Evolutionary conservation across 1,140 invertebrate genomes (phyloP).

Genomic region (Drosophila cardini): DNA sequence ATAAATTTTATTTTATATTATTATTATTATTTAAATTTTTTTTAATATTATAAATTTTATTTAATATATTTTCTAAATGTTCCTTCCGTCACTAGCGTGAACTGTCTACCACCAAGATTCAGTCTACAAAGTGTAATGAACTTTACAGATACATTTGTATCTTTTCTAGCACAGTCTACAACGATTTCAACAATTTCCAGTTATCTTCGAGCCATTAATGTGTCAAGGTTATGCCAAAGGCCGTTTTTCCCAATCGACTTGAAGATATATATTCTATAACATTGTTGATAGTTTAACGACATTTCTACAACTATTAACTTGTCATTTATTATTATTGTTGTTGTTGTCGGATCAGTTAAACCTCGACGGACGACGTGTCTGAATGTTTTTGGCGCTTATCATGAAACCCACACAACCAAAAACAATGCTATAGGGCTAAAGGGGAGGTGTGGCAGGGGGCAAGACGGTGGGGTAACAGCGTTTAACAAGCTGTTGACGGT

Average conservation of each 20-base stretch:
- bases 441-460: conserved; percentile 21
- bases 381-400: conserved; percentile 43
- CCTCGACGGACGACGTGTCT: conserved; percentile 53
- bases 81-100: too few relatives aligned
- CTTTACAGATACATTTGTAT: conserved; percentile 1
- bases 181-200: not conserved
- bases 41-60: not conserved
- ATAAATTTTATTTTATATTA: too few relatives aligned
- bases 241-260: not conserved
- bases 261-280: conserved; percentile 4
- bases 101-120: too few relatives aligned
- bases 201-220: conserved; percentile 9
- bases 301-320: conserved; percentile 17
- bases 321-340: not conserved
- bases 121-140: not conserved
- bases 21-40: not conserved
- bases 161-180: not conserved
- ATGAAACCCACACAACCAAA: conserved; percentile 32
- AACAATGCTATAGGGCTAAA: conserved; percentile 22
- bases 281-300: conserved; percentile 4
- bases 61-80: too few relatives aligned
- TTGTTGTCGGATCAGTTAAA: conserved; percentile 7
- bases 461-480: conserved; percentile 29
- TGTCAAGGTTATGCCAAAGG: conserved; percentile 32
- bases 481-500: conserved; percentile 32